Evolutionary conservation across 2,797 vertebrate species (phyloP), one percentile per base, ranked within the genome.

Genomic region (Phalanger gymnotis): DNA sequence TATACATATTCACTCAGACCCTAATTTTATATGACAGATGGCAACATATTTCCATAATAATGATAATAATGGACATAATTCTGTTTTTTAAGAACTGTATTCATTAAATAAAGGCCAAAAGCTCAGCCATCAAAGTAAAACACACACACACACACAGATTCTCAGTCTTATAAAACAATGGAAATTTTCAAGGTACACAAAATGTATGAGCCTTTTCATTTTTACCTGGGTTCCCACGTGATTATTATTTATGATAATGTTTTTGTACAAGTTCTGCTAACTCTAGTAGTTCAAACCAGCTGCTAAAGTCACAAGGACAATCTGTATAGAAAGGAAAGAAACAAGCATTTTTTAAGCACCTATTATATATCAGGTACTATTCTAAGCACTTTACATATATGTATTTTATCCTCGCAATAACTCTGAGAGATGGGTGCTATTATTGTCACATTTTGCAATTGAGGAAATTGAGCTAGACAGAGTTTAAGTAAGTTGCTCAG

Each of bases 21-120:
- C 94, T 97, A 96, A 93, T 54, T 97, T 96, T 73, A 73, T 97
- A 5, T 27, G 87, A 81, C 54, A 92, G 34, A 96, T 73, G 5
- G 2, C 19, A 3, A 14, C 47, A 89, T 91, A 13, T 94, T 73
- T 66, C 92, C 94, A 12, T 40, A 61, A 90, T 61, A 92, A 9
- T 40, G 5, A 12, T 40, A 61, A 90, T 61, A 92, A 9, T 40
- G 5, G 16, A n/a, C 5, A 73, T 53, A 92, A 22, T 19, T 47
- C 4, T 91, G 95, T 95, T 98, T 96, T 96, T 96, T 94, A 14
- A 95, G 81, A 97, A 95, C 1, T 54, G 94, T 95, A 90, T 22
- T 92, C 54, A 92, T 30, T 61, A 34, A 95, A 95, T 92, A 52
- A 97, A 96, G 94, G 91, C 14, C 90, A 92, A 95, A 96, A 97